Conservation (phyloP, 2,113 vertebrate species). For the Spizaetus ornatus region DNA sequence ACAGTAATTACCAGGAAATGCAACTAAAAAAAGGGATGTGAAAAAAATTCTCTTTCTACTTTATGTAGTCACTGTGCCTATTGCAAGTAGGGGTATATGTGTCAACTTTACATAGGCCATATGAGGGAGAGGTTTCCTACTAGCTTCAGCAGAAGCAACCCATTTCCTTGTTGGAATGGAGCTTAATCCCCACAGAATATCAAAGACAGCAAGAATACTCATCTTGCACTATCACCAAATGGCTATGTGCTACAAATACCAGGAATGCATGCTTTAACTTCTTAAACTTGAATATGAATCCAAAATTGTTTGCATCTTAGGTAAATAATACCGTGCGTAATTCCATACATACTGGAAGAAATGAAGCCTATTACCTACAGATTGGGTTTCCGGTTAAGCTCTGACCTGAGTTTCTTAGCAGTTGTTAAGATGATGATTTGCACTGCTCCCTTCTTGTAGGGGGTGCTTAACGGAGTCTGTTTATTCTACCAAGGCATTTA, state of each 20-base stretch:
- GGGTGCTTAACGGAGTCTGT: not conserved
- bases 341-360: not conserved
- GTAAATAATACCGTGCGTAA: not conserved
- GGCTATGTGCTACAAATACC: not conserved
- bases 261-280: not conserved
- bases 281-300: not conserved
- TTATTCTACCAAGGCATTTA: not conserved
- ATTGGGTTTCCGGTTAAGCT: not conserved
- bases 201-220: not conserved
- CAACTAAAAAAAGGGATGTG: not conserved
- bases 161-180: not conserved
- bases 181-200: not conserved
- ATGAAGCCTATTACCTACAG: not conserved
- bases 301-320: not conserved
- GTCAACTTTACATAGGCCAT: accelerated
- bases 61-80: not conserved
- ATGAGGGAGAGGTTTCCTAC: not conserved
- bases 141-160: not conserved
- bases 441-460: not conserved
- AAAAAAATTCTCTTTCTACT: not conserved
- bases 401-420: not conserved
- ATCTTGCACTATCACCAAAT: not conserved
- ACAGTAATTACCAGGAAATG: not conserved
- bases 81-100: not conserved
- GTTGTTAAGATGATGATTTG: not conserved